A percentile compares a stretch with the other conserved stretches of the same genome.
Evolutionary conservation across 1,140 invertebrate genomes (phyloP).

Genomic region (Drosophila pseudoananassae): DNA sequence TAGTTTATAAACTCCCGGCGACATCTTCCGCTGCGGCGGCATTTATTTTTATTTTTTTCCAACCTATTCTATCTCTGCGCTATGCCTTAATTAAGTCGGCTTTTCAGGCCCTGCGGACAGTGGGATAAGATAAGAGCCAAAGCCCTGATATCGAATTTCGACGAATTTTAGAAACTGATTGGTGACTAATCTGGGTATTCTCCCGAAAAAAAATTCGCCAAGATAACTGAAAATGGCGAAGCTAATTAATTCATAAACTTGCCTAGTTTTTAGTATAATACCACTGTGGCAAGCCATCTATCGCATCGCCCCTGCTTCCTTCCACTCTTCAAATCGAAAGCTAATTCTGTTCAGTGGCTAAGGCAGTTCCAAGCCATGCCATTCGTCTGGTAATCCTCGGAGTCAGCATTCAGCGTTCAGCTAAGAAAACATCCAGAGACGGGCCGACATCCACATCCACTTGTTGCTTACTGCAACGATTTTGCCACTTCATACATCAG

Average conservation of each 20-base stretch:
- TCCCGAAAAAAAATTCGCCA: neutral
- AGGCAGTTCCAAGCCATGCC: constrained; percentile 36
- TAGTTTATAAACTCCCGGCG: constrained; percentile 49
- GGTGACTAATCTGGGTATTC: neutral
- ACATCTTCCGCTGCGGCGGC: constrained; percentile 42
- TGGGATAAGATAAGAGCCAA: constrained; percentile 13
- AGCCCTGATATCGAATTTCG: neutral
- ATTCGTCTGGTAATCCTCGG: constrained; percentile 22
- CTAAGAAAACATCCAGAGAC: constrained; percentile 20
- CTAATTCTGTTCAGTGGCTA: constrained; percentile 57
- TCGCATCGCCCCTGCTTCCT: constrained; percentile 20
- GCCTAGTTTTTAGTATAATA: neutral
- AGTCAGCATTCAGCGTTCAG: constrained; percentile 7
- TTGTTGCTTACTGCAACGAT: constrained; percentile 62
- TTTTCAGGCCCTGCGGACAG: constrained; percentile 14
- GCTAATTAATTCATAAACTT: neutral
- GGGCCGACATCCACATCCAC: constrained; percentile 38
- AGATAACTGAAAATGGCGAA: neutral
- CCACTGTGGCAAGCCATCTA: constrained; percentile 27
- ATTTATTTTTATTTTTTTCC: constrained; percentile 38
- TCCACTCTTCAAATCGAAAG: constrained; percentile 47
- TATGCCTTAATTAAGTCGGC: constrained; percentile 56
- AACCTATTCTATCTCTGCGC: constrained; percentile 26
- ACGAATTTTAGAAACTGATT: constrained; percentile 3
- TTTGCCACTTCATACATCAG: constrained; percentile 76